These are phyloP conservation scores for Antheraea mylitta DNA, from an alignment of 1,140 invertebrate genomes.

Conservation along the genomic window DNA sequence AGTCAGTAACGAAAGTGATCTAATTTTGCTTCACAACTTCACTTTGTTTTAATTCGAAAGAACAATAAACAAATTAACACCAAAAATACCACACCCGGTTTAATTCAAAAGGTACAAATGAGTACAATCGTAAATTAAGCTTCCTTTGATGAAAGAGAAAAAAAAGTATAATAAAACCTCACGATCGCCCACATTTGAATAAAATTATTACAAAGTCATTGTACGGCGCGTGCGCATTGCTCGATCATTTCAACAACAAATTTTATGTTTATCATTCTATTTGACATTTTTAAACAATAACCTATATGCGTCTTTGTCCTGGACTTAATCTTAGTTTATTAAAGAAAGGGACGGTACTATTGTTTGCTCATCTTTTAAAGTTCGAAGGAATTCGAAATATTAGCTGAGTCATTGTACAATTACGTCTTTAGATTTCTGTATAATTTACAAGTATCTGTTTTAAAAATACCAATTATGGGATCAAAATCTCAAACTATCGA, in stretches of 20 bases:
- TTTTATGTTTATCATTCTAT: constrained; percentile 75
- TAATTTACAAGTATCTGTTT: not conserved
- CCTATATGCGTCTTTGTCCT: constrained; percentile 36
- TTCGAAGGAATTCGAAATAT: constrained; percentile 50
- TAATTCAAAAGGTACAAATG: constrained; percentile 23
- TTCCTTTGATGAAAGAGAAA: constrained; percentile 29
- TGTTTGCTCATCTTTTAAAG: constrained; percentile 47
- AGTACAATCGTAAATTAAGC: constrained; percentile 36
- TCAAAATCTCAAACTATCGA: too few relatives aligned
- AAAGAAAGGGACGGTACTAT: constrained; percentile 51
- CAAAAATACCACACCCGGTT: not conserved
- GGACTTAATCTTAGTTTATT: constrained; percentile 27
- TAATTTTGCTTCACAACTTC: not conserved
- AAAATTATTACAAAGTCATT: constrained; percentile 52
- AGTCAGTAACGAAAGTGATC: too few relatives aligned
- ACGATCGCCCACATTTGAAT: constrained; percentile 45
- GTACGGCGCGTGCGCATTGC: constrained; percentile 41
- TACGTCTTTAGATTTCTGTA: not conserved
- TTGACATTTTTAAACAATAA: constrained; percentile 76
- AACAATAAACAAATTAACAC: constrained; percentile 1
- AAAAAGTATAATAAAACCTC: constrained; percentile 26
- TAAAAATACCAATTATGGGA: not conserved
- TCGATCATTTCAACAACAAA: constrained; percentile 59
- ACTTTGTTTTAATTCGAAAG: not conserved
- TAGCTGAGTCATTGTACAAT: constrained; percentile 56